A percentile compares a stretch with the other conserved stretches of the same genome.
These are phyloP conservation scores for Phrynocephalus versicolor DNA, from an alignment of 2,113 vertebrate species.

Conservation along the genomic window DNA sequence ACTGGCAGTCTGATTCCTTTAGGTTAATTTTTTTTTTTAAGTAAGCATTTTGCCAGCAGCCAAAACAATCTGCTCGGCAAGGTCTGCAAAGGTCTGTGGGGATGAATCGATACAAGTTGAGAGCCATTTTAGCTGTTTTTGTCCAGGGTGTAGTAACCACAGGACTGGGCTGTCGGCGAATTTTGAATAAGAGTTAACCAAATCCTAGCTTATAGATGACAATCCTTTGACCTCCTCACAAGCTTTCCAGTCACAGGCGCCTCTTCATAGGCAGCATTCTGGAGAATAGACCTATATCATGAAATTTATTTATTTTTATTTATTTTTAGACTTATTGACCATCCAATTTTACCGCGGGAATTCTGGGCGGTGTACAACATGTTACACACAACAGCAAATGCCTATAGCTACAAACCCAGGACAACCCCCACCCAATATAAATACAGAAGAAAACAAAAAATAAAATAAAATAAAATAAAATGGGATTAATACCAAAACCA, in stretches of 20 bases:
- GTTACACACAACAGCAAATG: too few relatives aligned
- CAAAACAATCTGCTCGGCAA: neutral
- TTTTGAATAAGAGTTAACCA: neutral
- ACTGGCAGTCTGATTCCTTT: neutral
- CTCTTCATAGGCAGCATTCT: neutral
- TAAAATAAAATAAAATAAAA: too few relatives aligned
- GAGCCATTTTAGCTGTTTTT: neutral
- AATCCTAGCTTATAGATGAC: too few relatives aligned
- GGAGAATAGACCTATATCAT: neutral
- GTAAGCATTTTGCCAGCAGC: slow-evolving; percentile 2
- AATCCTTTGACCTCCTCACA: neutral
- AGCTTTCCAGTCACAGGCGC: neutral
- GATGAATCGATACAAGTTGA: neutral
- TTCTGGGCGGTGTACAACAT: too few relatives aligned
- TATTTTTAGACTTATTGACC: too few relatives aligned
- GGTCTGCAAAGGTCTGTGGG: neutral
- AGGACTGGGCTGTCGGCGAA: too few relatives aligned
- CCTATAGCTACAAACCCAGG: too few relatives aligned
- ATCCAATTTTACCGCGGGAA: too few relatives aligned
- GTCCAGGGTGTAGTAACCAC: neutral
- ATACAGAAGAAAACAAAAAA: too few relatives aligned
- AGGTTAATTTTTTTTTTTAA: slow-evolving; percentile 14
- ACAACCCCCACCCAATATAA: too few relatives aligned
- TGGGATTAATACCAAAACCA: too few relatives aligned
- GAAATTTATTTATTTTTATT: too few relatives aligned